Conservation (phyloP, 2,888 invertebrate genomes). For the Eilema depressum region DNA sequence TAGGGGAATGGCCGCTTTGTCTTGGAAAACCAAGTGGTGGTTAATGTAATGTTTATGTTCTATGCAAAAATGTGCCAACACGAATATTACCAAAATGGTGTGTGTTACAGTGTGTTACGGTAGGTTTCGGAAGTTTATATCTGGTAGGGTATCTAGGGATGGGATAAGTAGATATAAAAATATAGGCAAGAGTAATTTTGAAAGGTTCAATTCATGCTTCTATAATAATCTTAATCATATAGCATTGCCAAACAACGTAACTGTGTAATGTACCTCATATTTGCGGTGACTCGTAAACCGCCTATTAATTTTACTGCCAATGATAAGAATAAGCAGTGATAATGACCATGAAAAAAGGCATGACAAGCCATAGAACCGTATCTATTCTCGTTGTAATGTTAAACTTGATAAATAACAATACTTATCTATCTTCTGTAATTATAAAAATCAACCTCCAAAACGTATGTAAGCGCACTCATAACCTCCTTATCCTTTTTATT, state of each 20-base stretch:
- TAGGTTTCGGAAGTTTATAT: background rate
- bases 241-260: too few relatives aligned
- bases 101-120: too few relatives aligned
- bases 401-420: conserved; percentile 7
- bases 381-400: conserved; percentile 5
- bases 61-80: background rate
- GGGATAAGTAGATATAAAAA: background rate
- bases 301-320: background rate
- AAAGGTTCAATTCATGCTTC: background rate
- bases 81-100: background rate
- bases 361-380: background rate
- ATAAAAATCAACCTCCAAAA: too few relatives aligned
- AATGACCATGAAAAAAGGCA: background rate
- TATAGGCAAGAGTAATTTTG: background rate
- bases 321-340: conserved; percentile 6
- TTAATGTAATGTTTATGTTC: too few relatives aligned
- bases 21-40: conserved; percentile 23
- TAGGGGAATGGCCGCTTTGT: conserved; percentile 25
- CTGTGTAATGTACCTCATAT: too few relatives aligned
- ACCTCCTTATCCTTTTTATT: too few relatives aligned
- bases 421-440: background rate
- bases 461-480: too few relatives aligned
- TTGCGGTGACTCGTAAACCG: background rate
- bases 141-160: background rate
- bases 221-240: background rate